Conservation (phyloP, 2,113 vertebrate species). For the Lasiurus cinereus region DNA sequence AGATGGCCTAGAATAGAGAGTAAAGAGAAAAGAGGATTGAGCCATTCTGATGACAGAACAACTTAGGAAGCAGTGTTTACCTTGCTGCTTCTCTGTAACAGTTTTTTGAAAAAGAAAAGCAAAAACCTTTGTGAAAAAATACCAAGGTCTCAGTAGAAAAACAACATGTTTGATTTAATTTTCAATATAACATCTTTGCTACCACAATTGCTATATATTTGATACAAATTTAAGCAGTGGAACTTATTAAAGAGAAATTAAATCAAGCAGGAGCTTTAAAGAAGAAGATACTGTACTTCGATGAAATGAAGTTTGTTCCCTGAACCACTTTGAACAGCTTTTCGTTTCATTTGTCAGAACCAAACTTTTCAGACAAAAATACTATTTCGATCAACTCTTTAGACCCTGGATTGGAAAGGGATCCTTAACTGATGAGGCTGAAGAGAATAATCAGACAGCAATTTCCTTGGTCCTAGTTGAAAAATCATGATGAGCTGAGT, state of each 20-base stretch:
- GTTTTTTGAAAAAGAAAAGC: not conserved
- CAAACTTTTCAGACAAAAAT: slow-evolving; percentile 65
- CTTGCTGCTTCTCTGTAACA: not conserved
- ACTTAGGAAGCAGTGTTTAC: not conserved
- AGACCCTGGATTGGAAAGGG: not conserved
- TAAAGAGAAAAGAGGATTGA: not conserved
- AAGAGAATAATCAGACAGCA: slow-evolving; percentile 73
- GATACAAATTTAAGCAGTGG: not conserved
- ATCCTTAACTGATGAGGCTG: slow-evolving; percentile 32
- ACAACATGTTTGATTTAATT: slow-evolving; percentile 16
- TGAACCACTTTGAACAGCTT: slow-evolving; percentile 14
- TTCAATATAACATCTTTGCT: not conserved
- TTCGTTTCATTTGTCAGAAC: slow-evolving; percentile 61
- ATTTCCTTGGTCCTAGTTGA: slow-evolving; percentile 71
- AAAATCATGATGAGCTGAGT: slow-evolving; percentile 69
- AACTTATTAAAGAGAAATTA: slow-evolving; percentile 49
- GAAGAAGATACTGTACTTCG: slow-evolving; percentile 44
- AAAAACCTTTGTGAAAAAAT: not conserved
- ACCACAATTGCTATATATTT: not conserved
- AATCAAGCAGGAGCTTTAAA: not conserved
- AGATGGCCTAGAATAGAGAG: not conserved
- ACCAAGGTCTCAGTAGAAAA: slow-evolving; percentile 37
- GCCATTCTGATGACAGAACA: not conserved
- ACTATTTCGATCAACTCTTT: slow-evolving; percentile 46
- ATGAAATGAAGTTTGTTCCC: slow-evolving; percentile 63